These are phyloP conservation scores for Limnodromus scolopaceus DNA, from an alignment of 2,797 vertebrate genomes.

Conservation along the genomic window DNA sequence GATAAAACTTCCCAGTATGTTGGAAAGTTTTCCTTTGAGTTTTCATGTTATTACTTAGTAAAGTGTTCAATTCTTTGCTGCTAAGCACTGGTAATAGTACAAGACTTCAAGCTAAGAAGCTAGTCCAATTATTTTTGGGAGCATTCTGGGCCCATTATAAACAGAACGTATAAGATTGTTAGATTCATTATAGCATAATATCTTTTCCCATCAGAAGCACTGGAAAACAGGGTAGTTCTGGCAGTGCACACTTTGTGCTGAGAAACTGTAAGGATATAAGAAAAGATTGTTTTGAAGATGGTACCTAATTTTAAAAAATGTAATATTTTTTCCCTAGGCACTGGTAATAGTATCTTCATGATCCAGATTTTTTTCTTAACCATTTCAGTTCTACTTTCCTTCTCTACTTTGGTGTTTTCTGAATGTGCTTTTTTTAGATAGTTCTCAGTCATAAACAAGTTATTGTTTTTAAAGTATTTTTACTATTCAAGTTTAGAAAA, in stretches of 20 bases:
- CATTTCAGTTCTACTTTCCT: not conserved
- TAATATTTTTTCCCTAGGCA: conserved; percentile 31
- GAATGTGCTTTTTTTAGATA: not conserved
- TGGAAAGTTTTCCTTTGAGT: not conserved
- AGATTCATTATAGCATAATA: conserved; percentile 27
- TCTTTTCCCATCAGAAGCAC: conserved; percentile 8
- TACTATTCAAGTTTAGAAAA: not conserved
- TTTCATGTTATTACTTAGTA: conserved; percentile 1
- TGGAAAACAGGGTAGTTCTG: conserved; percentile 9
- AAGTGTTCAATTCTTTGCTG: conserved; percentile 20
- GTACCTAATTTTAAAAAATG: conserved; percentile 40
- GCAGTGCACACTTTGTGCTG: not conserved
- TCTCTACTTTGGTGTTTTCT: not conserved
- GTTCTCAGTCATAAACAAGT: not conserved
- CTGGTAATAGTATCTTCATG: conserved; percentile 24
- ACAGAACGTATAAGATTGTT: not conserved
- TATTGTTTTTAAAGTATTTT: not conserved
- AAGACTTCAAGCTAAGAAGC: conserved; percentile 19
- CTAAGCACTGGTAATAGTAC: not conserved
- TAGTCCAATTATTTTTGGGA: conserved; percentile 28
- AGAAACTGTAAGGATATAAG: conserved; percentile 6
- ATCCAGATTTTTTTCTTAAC: conserved; percentile 4
- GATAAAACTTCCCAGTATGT: not conserved
- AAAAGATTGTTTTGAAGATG: conserved; percentile 45
- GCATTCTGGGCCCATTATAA: conserved; percentile 10